A percentile compares a stretch with the other conserved stretches of the same genome.
These are phyloP conservation scores for Sparidentex hasta DNA, from an alignment of 2,797 vertebrate species.

Conservation along the genomic window DNA sequence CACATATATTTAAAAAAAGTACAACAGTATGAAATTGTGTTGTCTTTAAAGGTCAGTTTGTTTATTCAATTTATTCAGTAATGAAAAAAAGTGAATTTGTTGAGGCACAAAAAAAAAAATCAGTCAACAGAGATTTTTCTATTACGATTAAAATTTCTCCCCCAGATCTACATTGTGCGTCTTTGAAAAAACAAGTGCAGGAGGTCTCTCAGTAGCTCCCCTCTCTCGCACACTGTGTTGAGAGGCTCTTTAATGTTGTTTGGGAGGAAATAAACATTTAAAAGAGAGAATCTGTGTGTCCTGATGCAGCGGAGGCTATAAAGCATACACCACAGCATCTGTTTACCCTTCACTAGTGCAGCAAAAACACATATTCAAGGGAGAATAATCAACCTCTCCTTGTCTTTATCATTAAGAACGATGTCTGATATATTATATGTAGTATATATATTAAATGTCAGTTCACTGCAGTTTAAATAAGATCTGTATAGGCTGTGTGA, in stretches of 20 bases:
- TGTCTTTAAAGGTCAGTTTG: too few relatives aligned
- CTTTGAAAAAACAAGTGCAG: neutral
- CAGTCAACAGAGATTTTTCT: too few relatives aligned
- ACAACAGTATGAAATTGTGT: too few relatives aligned
- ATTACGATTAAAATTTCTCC: too few relatives aligned
- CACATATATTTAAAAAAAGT: too few relatives aligned
- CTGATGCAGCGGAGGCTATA: neutral
- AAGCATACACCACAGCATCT: conserved; percentile 2
- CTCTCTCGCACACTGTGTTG: conserved; percentile 6
- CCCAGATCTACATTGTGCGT: too few relatives aligned
- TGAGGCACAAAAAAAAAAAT: too few relatives aligned
- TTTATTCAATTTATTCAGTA: too few relatives aligned
- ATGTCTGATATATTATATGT: too few relatives aligned
- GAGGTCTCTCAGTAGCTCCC: neutral
- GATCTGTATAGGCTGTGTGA: neutral
- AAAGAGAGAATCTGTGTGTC: conserved; percentile 32
- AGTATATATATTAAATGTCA: neutral
- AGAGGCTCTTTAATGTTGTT: conserved; percentile 58
- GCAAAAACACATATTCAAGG: conserved; percentile 22
- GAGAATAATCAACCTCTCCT: neutral
- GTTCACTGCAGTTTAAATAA: conserved; percentile 3
- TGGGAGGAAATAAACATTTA: conserved; percentile 54
- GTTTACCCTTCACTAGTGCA: neutral
- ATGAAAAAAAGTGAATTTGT: too few relatives aligned
- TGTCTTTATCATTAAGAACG: neutral